Percentiles rank a stretch among this genome's conserved stretches.
Conservation (phyloP, 2,113 vertebrate genomes). For the Eudyptes chrysolophus region DNA sequence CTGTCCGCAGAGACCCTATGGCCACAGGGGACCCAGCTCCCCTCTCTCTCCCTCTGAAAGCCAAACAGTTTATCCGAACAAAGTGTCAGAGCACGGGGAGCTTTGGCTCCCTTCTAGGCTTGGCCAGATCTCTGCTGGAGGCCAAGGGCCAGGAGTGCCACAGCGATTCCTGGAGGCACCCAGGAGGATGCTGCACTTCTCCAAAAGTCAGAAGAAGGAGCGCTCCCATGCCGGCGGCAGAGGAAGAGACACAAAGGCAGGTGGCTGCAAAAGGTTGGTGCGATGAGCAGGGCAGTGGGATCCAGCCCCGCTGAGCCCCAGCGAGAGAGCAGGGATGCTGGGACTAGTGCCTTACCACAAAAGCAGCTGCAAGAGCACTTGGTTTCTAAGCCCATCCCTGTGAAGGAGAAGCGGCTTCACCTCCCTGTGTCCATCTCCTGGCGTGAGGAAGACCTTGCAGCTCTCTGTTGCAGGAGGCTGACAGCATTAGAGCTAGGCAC, state of each 20-base stretch:
- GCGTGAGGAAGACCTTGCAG: background rate
- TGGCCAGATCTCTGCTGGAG: background rate
- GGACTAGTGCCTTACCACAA: background rate
- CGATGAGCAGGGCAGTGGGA: background rate
- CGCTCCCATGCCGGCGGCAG: background rate
- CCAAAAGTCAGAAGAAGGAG: background rate
- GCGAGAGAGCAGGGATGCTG: background rate
- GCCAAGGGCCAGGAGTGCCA: background rate
- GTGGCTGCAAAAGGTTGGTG: background rate
- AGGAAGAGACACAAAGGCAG: background rate
- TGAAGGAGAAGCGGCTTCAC: background rate
- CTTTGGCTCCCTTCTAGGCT: background rate
- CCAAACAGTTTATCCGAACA: background rate
- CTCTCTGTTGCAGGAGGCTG: background rate
- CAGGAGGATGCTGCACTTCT: background rate
- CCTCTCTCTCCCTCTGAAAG: background rate
- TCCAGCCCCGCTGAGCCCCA: background rate
- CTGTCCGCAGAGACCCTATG: fast-evolving
- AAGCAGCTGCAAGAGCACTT: background rate
- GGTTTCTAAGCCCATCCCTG: background rate
- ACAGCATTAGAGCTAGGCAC: background rate
- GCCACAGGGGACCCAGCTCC: background rate
- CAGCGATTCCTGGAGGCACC: background rate
- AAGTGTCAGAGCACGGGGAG: background rate
- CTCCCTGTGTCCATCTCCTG: background rate